Evolutionary conservation across 2,113 vertebrate species (phyloP).

Genomic region (Ailurus styani): DNA sequence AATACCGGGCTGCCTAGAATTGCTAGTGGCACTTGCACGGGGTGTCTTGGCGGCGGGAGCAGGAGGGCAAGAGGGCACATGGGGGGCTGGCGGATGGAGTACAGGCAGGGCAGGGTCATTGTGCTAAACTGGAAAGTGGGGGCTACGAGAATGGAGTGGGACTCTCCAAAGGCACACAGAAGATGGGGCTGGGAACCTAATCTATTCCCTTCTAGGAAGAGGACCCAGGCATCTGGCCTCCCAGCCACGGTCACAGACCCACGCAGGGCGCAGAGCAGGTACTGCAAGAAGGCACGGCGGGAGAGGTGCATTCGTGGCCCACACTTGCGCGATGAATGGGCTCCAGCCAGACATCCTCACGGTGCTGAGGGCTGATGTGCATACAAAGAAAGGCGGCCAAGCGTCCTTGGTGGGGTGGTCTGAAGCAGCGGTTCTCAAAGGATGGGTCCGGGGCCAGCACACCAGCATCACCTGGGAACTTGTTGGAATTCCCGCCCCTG

Average conservation of each 20-base stretch:
- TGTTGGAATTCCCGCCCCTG: too few species aligned
- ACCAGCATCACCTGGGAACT: neutral
- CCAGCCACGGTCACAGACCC: neutral
- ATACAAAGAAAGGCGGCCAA: neutral
- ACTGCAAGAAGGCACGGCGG: fast-evolving
- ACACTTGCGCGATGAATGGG: fast-evolving
- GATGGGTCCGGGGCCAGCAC: neutral
- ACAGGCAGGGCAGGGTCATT: fast-evolving
- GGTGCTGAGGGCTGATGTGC: too few species aligned
- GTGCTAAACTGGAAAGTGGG: neutral
- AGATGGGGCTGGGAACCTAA: neutral
- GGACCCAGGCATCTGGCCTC: neutral
- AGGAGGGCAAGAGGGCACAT: neutral
- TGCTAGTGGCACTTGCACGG: neutral
- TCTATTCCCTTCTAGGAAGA: neutral
- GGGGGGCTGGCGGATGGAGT: neutral
- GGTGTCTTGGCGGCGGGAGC: neutral
- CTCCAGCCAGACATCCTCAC: fast-evolving
- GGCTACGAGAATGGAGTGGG: neutral
- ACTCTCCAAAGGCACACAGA: neutral
- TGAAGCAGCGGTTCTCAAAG: neutral
- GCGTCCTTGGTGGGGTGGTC: neutral
- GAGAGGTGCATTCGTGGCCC: neutral
- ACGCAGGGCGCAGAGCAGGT: neutral
- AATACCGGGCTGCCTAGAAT: neutral